Percentiles rank a stretch among this genome's conserved stretches.
These are phyloP conservation scores for Volucella inflata DNA, from an alignment of 2,888 invertebrate species.

Conservation along the genomic window DNA sequence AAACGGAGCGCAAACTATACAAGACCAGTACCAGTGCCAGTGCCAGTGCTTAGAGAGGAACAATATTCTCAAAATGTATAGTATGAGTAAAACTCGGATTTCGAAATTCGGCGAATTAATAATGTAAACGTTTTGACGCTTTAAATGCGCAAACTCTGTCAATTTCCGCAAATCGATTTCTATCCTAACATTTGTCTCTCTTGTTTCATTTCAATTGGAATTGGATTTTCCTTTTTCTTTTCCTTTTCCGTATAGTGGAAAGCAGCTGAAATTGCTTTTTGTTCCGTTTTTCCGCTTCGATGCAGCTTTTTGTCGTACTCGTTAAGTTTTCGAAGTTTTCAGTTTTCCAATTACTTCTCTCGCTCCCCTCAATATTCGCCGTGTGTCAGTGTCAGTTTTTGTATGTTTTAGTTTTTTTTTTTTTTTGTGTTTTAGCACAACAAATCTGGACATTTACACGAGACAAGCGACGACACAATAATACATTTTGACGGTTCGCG, in stretches of 20 bases:
- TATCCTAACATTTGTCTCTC: constrained; percentile 68
- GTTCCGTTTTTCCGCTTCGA: constrained; percentile 72
- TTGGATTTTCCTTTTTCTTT: constrained; percentile 11
- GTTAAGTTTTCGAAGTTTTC: neutral
- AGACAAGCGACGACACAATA: constrained; percentile 16
- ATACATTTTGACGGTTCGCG: constrained; percentile 42
- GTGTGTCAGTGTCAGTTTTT: constrained; percentile 52
- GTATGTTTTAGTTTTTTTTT: neutral
- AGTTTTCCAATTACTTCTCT: constrained; percentile 7
- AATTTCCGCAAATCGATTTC: constrained; percentile 78
- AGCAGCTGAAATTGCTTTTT: constrained; percentile 27
- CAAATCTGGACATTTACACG: constrained; percentile 23
- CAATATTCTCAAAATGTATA: constrained; percentile 30
- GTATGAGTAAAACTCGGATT: too few relatives aligned
- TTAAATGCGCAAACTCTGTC: constrained; percentile 78
- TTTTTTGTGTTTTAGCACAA: constrained; percentile 28
- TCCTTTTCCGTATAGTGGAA: constrained; percentile 23
- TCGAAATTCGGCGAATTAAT: constrained; percentile 45
- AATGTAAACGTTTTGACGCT: constrained; percentile 66
- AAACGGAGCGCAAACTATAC: constrained; percentile 35
- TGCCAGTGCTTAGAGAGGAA: constrained; percentile 37
- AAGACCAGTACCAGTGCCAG: constrained; percentile 40
- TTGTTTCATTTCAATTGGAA: constrained; percentile 7
- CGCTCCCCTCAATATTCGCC: constrained; percentile 11
- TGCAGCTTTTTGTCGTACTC: constrained; percentile 48